Base-by-base conservation (phyloP, 1,140 invertebrate genomes). In the Diuraphis noxia region DNA sequence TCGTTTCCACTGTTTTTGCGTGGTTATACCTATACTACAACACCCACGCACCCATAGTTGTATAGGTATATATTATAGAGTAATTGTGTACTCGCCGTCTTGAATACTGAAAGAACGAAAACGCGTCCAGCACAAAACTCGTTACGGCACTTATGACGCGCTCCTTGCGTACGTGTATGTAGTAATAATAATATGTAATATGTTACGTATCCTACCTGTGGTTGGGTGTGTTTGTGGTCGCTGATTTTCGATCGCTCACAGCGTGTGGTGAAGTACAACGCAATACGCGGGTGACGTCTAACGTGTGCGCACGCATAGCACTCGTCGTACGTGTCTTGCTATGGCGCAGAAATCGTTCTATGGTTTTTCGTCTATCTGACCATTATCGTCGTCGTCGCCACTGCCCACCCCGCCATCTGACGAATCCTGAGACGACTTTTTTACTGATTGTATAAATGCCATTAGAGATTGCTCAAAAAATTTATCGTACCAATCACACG, bases 31-130 rank as follows among this genome's bases (percentile, higher is more conserved):
- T 17, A n/a, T n/a, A 72, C 56, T 72, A n/a, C n/a, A n/a, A n/a
- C 56, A 63, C 30, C 8, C 56, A 13, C 25, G 30, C 56, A 13
- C 10, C 10, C 56, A 30, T 9, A 30, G 49, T 7, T 21, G 21
- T 21, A 36, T 38, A 72, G 8, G n/a, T 72, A 72, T 56, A 56
- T 30, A 30, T 9, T 30, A 17, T 6, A 34, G 2, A 40, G 79
- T 38, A 82, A 82, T 88, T 13, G 52, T 52, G 49, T 40, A 52
- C 56, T 17, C 86, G 38, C 79, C 38, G 86, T 40, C 86, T 63
- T 88, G 86, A 88, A 88, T 88, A 88, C 86, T 88, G 86, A 88
- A 56, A 88, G 36, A 34, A 88, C 34, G 86, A 52, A 88, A 38
- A 52, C 49, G 43, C 23, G 56, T 72, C 30, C 34, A 72, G 56